Evolutionary conservation across 53 echinoderm and acorn worm species (phyloP).

Genomic region (Paelopatides confundens): DNA sequence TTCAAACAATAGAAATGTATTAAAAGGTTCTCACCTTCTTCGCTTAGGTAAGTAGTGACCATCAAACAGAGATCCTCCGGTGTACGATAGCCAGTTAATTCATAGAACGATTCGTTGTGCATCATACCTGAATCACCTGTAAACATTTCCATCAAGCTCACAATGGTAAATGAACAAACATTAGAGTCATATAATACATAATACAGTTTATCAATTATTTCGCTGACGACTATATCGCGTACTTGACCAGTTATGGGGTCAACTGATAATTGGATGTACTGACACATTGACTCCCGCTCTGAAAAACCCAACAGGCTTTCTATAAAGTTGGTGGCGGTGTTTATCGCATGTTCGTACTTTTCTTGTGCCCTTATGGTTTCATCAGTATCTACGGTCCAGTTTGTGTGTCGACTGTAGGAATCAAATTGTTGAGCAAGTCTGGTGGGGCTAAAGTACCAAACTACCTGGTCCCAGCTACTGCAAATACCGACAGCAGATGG

Average conservation of each 20-base stretch:
- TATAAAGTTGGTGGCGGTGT: background rate
- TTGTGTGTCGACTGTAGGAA: background rate
- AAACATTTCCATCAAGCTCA: background rate
- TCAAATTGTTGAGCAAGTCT: background rate
- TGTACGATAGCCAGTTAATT: conserved; percentile 56
- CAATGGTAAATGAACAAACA: background rate
- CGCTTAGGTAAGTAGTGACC: conserved; percentile 36
- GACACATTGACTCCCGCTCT: conserved; percentile 2
- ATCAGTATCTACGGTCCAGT: background rate
- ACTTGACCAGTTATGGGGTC: background rate
- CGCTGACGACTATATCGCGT: background rate
- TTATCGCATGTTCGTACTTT: background rate
- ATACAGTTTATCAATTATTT: background rate
- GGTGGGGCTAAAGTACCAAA: background rate
- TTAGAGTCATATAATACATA: background rate
- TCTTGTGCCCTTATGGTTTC: background rate
- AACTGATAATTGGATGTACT: background rate
- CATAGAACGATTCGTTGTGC: conserved; percentile 12
- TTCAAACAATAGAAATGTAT: too few relatives aligned
- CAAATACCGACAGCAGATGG: conserved; percentile 54
- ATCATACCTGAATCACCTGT: background rate
- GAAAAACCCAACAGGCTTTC: background rate
- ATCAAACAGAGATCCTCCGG: conserved; percentile 51
- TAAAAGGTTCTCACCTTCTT: background rate
- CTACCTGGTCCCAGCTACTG: background rate